These are phyloP conservation scores for Eristalis intricaria DNA, from an alignment of 2,888 invertebrate genomes.

Conservation along the genomic window DNA sequence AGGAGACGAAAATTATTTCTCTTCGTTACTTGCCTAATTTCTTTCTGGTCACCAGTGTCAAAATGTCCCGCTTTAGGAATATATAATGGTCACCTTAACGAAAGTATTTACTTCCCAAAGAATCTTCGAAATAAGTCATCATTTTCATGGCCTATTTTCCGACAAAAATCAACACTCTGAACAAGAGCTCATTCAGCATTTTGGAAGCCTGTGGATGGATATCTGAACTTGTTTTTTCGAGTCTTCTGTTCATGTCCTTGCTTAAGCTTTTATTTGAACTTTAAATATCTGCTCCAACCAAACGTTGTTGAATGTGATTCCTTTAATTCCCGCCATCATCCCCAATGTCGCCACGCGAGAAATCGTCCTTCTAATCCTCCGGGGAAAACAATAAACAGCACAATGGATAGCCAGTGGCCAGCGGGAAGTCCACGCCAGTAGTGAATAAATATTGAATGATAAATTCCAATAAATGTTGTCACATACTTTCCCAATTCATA, in stretches of 20 bases:
- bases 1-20: too few species aligned
- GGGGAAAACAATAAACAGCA: slow-evolving; percentile 8
- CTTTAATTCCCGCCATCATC: neutral
- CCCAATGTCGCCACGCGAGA: neutral
- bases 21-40: too few species aligned
- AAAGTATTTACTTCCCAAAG: too few species aligned
- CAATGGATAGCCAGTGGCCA: neutral
- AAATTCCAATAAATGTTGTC: slow-evolving; percentile 55
- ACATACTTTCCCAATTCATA: slow-evolving; percentile 27
- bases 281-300: neutral
- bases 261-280: neutral
- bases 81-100: too few species aligned
- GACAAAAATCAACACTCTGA: too few species aligned
- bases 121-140: too few species aligned
- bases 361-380: neutral
- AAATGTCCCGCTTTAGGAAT: too few species aligned
- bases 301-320: neutral
- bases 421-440: neutral
- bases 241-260: neutral
- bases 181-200: too few species aligned
- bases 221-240: neutral
- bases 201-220: too few species aligned
- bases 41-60: too few species aligned
- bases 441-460: slow-evolving; percentile 54
- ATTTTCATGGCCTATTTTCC: too few species aligned